phyloP scores from a whole-genome alignment of 2,888 invertebrate genomes.

The Drosophila pegasa region DNA sequence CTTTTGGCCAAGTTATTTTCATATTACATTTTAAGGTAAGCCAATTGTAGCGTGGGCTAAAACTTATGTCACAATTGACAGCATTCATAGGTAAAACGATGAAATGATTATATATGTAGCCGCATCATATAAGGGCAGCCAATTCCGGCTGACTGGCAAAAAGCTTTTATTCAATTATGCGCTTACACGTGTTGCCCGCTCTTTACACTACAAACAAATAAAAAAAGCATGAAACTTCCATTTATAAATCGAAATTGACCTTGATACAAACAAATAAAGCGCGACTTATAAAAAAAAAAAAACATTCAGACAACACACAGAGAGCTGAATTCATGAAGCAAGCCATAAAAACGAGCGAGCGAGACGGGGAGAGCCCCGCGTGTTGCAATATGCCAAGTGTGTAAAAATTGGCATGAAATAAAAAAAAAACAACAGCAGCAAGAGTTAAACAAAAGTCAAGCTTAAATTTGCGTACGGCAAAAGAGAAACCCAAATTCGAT shows the following conservation, averaged over 20 bases:
- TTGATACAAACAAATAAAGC: slow-evolving; percentile 63
- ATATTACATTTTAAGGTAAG: neutral
- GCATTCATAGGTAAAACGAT: neutral
- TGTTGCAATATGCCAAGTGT: slow-evolving; percentile 52
- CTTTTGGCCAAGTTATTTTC: too few species aligned
- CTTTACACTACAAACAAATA: slow-evolving; percentile 22
- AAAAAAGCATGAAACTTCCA: slow-evolving; percentile 21
- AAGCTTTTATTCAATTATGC: slow-evolving; percentile 27
- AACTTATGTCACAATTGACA: neutral
- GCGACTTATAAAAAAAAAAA: slow-evolving; percentile 28
- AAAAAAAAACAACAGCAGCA: slow-evolving; percentile 8
- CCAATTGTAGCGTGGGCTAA: neutral
- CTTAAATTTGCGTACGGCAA: slow-evolving; percentile 40
- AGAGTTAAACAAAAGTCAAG: slow-evolving; percentile 11
- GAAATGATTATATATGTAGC: neutral
- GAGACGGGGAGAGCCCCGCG: slow-evolving; percentile 16
- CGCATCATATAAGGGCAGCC: neutral
- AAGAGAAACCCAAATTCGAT: slow-evolving; percentile 2
- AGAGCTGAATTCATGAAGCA: slow-evolving; percentile 21
- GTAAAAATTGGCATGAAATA: slow-evolving; percentile 46
- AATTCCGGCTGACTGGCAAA: slow-evolving; percentile 40
- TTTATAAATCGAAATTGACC: slow-evolving; percentile 69
- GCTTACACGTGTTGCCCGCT: slow-evolving; percentile 63
- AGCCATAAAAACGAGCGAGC: slow-evolving; percentile 18
- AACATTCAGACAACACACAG: slow-evolving; percentile 7